Evolutionary conservation across 2,888 invertebrate genomes (phyloP).

Genomic region (Tetanocera ferruginea): DNA sequence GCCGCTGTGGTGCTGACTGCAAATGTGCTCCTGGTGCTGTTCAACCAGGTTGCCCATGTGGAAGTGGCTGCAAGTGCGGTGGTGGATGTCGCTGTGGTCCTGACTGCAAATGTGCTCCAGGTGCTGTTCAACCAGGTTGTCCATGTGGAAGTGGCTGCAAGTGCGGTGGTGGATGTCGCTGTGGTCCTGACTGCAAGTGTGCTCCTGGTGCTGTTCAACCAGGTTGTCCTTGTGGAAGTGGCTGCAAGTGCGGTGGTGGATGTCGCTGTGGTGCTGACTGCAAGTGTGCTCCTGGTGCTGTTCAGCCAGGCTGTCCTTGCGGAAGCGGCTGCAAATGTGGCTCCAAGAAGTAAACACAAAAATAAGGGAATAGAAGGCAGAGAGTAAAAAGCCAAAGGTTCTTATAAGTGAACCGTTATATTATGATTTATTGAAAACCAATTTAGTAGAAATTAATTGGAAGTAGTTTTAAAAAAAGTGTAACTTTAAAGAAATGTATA

Average conservation of each 20-base stretch:
- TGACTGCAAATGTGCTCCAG: conserved; percentile 38
- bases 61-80: conserved; percentile 29
- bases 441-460: too few relatives aligned
- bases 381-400: too few relatives aligned
- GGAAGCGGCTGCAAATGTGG: conserved; percentile 30
- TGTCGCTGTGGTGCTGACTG: conserved; percentile 15
- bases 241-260: conserved; percentile 15
- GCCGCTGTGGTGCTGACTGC: conserved; percentile 5
- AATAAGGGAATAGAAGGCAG: too few relatives aligned
- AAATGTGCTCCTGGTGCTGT: conserved; percentile 31
- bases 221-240: conserved; percentile 2
- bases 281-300: conserved; percentile 28
- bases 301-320: conserved; percentile 1
- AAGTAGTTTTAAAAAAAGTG: too few relatives aligned
- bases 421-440: too few relatives aligned
- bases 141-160: conserved; percentile 39
- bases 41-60: conserved; percentile 10
- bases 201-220: conserved; percentile 36
- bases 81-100: neutral
- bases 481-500: too few relatives aligned
- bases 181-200: conserved; percentile 7
- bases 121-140: neutral
- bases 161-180: conserved; percentile 25
- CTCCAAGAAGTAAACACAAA: too few relatives aligned
- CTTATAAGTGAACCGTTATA: too few relatives aligned